Conservation (phyloP, 2,113 vertebrate species). For the mouse (Mus musculus) region GRCm39 chr12:37689001-37689500, state of each 20-base stretch:
- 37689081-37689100: background rate
- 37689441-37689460: background rate
- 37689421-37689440: background rate
- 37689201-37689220: background rate
- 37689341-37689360: too few species aligned
- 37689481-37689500: background rate
- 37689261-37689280: too few species aligned
- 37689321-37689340: too few species aligned
- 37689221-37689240: too few species aligned
- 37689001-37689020: background rate
- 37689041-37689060: background rate
- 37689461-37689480: background rate
- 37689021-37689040: background rate
- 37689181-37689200: background rate
- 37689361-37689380: background rate
- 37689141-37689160: background rate
- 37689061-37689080: background rate
- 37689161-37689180: background rate
- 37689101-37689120: background rate
- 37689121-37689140: background rate
- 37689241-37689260: too few species aligned
- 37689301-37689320: background rate
- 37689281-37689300: background rate
- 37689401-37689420: background rate
- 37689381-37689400: background rate